phyloP scores from a whole-genome alignment of 2,113 vertebrate species.

The Oncorhynchus clarkii region DNA sequence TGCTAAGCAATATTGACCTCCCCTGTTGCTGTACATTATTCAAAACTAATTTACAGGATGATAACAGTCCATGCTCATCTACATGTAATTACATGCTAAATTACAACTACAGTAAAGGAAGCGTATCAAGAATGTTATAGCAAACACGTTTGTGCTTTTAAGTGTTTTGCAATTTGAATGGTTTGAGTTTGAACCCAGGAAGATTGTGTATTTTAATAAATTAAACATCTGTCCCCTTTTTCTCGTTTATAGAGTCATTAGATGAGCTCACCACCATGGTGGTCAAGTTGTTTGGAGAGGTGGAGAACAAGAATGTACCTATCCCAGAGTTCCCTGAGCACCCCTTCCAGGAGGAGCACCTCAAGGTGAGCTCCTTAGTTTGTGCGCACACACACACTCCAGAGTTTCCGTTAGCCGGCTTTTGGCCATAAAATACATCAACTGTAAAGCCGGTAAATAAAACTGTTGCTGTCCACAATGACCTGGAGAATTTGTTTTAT shows the following conservation, averaged over 20 bases:
- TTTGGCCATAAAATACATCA: no score
- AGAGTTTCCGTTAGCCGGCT: no score
- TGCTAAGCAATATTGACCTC: background rate
- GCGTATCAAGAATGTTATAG: no score
- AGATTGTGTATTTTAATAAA: background rate
- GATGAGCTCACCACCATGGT: conserved; percentile 90
- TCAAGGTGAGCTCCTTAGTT: conserved; percentile 73
- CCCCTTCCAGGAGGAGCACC: conserved; percentile 92
- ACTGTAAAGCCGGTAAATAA: no score
- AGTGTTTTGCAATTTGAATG: background rate
- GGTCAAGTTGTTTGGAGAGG: conserved; percentile 90
- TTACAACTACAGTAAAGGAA: background rate
- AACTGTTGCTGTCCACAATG: no score
- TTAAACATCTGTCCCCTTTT: background rate
- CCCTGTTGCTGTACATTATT: background rate
- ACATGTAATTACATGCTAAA: background rate
- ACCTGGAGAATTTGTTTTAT: no score
- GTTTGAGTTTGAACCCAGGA: background rate
- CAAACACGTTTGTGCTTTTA: background rate
- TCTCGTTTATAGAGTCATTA: conserved; percentile 79
- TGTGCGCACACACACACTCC: no score
- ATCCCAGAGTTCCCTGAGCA: conserved; percentile 93
- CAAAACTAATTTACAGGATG: background rate
- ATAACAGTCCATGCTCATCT: background rate
- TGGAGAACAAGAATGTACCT: conserved; percentile 95